Conservation (phyloP, 2,113 vertebrate species). For the Chaetodon auriga region DNA sequence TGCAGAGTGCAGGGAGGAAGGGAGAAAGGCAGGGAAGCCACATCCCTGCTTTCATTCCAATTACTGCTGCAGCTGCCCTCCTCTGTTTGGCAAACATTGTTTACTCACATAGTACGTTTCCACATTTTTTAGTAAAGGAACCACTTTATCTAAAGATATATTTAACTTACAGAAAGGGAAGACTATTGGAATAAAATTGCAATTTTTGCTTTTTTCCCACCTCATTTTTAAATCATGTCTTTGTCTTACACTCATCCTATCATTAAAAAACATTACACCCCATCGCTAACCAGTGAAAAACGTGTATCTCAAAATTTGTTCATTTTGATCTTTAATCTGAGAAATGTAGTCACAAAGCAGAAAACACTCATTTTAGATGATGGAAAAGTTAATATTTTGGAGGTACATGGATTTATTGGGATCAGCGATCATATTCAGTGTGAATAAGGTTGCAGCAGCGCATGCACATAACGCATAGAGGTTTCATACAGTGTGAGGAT, state of each 20-base stretch:
- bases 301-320: too few relatives aligned
- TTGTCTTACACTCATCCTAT: not conserved
- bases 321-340: too few relatives aligned
- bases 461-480: not conserved
- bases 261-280: not conserved
- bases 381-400: not conserved
- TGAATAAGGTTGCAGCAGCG: not conserved
- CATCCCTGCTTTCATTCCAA: constrained; percentile 56
- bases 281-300: too few relatives aligned
- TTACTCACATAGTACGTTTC: constrained; percentile 2
- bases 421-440: not conserved
- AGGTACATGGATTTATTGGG: not conserved
- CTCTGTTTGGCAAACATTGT: constrained; percentile 43
- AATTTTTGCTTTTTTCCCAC: not conserved
- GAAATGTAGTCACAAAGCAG: not conserved
- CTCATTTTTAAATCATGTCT: not conserved
- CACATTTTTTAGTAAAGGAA: constrained; percentile 19
- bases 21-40: constrained; percentile 47
- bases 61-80: constrained; percentile 44
- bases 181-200: not conserved
- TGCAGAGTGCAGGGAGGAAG: constrained; percentile 60
- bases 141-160: constrained; percentile 15
- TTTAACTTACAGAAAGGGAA: not conserved
- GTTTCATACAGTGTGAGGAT: not conserved
- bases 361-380: not conserved